Percentiles rank a stretch among this genome's conserved stretches.
These are phyloP conservation scores for Drosophila nasuta DNA, from an alignment of 1,140 invertebrate genomes.

Conservation along the genomic window DNA sequence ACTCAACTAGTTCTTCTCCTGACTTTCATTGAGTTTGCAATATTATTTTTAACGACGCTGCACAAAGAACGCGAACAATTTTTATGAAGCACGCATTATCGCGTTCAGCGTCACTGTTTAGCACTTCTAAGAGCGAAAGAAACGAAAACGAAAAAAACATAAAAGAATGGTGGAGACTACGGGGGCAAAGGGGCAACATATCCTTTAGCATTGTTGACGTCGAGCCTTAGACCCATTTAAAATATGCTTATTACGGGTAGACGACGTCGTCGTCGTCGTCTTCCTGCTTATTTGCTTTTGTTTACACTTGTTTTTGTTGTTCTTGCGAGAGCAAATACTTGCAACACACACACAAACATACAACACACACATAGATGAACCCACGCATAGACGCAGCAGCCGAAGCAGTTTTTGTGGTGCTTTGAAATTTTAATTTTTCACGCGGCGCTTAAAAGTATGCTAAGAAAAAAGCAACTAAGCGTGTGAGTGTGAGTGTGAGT, in stretches of 20 bases:
- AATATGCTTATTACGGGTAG: slow-evolving; percentile 68
- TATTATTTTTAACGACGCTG: slow-evolving; percentile 9
- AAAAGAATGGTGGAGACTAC: too few relatives aligned
- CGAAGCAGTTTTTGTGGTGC: slow-evolving; percentile 58
- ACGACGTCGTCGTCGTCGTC: slow-evolving; percentile 33
- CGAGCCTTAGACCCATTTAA: slow-evolving; percentile 51
- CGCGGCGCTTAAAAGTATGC: slow-evolving; percentile 73
- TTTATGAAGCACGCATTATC: slow-evolving; percentile 8
- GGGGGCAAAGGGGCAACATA: slow-evolving; percentile 16
- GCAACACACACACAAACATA: slow-evolving; percentile 29
- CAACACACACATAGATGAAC: slow-evolving; percentile 31
- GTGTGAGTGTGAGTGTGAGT: not conserved
- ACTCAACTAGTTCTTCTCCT: not conserved
- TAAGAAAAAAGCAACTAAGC: slow-evolving; percentile 22
- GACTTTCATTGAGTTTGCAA: not conserved
- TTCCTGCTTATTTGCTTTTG: slow-evolving; percentile 74
- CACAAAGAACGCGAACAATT: slow-evolving; percentile 1
- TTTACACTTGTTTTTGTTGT: slow-evolving; percentile 64
- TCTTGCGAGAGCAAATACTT: slow-evolving; percentile 63
- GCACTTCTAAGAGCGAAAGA: not conserved
- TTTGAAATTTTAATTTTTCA: slow-evolving; percentile 81
- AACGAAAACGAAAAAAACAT: not conserved
- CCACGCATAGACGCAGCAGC: slow-evolving; percentile 28
- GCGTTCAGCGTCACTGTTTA: slow-evolving; percentile 9
- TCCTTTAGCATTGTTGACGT: slow-evolving; percentile 65